These are phyloP conservation scores for Megaustenia siamemsis DNA, from an alignment of 2,888 invertebrate genomes.

Conservation along the genomic window DNA sequence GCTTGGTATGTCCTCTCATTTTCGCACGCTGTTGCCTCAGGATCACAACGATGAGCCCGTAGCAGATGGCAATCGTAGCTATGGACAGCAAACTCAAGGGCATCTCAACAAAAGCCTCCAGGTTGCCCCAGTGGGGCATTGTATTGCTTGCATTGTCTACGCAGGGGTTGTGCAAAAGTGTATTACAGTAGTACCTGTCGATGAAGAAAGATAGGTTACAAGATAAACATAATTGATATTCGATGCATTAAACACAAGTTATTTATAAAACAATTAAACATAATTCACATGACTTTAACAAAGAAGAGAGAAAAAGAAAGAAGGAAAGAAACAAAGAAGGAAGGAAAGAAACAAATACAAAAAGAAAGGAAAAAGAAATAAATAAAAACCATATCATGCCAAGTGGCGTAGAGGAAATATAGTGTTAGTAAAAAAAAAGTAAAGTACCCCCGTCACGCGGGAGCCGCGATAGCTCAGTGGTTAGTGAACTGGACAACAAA, in stretches of 20 bases:
- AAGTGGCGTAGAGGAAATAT: too few relatives aligned
- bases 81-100: constrained; percentile 51
- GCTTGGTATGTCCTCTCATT: constrained; percentile 33
- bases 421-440: too few relatives aligned
- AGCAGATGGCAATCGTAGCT: constrained; percentile 48
- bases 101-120: constrained; percentile 54
- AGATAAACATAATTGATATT: too few relatives aligned
- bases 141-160: neutral
- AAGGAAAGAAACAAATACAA: too few relatives aligned
- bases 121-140: constrained; percentile 40
- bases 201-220: neutral
- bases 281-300: too few relatives aligned
- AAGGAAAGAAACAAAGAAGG: neutral
- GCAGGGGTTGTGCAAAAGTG: constrained; percentile 43
- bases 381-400: too few relatives aligned
- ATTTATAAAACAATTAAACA: too few relatives aligned
- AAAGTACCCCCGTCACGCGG: too few relatives aligned
- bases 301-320: neutral
- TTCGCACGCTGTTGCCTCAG: constrained; percentile 43
- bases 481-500: too few relatives aligned
- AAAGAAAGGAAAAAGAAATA: neutral
- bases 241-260: too few relatives aligned
- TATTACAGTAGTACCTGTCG: constrained; percentile 49
- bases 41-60: constrained; percentile 51
- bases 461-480: too few relatives aligned